phyloP scores from a whole-genome alignment of 1,140 invertebrate species.

The Thereuonema tuberculata region DNA sequence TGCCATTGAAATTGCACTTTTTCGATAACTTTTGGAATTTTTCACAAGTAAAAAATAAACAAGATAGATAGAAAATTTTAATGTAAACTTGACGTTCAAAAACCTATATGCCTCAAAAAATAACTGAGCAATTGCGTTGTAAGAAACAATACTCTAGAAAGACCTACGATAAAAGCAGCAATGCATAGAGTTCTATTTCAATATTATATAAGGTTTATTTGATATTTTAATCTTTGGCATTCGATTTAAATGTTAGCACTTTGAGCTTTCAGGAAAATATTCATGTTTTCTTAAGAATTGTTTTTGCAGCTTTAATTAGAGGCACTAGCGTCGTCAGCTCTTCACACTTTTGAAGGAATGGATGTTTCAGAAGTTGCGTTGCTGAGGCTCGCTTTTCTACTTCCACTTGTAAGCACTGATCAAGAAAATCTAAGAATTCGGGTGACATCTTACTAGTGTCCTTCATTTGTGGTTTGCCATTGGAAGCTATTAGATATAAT shows the following conservation, averaged over 20 bases:
- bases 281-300: slow-evolving; percentile 46
- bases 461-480: slow-evolving; percentile 80
- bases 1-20: too few species aligned
- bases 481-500: slow-evolving; percentile 88
- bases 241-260: too few species aligned
- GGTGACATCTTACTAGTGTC: slow-evolving; percentile 65
- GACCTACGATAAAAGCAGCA: too few species aligned
- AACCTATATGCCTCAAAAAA: too few species aligned
- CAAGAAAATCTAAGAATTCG: slow-evolving; percentile 63
- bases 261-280: too few species aligned
- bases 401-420: slow-evolving; percentile 83
- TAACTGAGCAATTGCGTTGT: too few species aligned
- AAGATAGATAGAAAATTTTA: too few species aligned
- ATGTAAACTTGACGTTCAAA: too few species aligned
- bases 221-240: neutral
- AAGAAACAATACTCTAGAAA: too few species aligned
- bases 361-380: slow-evolving; percentile 69
- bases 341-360: slow-evolving; percentile 72
- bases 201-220: slow-evolving; percentile 1
- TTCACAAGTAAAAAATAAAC: too few species aligned
- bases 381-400: slow-evolving; percentile 73
- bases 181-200: slow-evolving; percentile 1
- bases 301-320: slow-evolving; percentile 77
- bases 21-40: too few species aligned
- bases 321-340: slow-evolving; percentile 71